A percentile compares a stretch with the other conserved stretches of the same genome.
phyloP scores from a whole-genome alignment of 2,888 invertebrate species.

The Pomacea canaliculata region DNA sequence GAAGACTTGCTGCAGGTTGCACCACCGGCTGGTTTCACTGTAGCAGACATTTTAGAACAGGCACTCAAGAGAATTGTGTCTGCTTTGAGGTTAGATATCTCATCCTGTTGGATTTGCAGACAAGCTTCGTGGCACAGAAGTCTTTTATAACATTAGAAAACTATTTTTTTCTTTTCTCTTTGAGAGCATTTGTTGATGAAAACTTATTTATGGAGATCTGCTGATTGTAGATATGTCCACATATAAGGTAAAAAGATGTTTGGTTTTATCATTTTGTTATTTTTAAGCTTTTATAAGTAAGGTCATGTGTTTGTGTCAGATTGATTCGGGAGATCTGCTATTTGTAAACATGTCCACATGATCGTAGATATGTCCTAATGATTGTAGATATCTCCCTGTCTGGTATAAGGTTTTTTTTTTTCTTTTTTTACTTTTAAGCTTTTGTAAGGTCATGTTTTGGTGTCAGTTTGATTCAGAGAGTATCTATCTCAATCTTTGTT shows the following conservation, averaged over 20 bases:
- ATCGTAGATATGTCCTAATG: no score
- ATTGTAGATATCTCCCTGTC: no score
- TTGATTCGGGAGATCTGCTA: background rate
- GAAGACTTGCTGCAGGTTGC: slow-evolving; percentile 44
- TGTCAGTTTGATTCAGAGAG: no score
- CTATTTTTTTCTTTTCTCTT: background rate
- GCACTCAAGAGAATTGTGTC: slow-evolving; percentile 45
- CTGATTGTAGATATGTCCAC: background rate
- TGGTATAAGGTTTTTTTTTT: no score
- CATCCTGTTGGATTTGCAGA: background rate
- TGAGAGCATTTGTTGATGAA: background rate
- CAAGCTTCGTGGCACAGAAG: no score
- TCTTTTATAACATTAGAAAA: background rate
- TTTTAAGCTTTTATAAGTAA: background rate
- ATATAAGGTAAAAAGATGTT: background rate
- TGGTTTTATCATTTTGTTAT: background rate
- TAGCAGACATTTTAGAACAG: slow-evolving; percentile 45
- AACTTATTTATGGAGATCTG: background rate
- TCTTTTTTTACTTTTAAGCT: no score
- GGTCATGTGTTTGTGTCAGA: background rate
- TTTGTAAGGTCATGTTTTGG: no score
- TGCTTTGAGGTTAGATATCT: slow-evolving; percentile 43
- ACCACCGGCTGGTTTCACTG: slow-evolving; percentile 42
- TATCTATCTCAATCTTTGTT: background rate
- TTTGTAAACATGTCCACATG: no score